Evolutionary conservation across 2,888 invertebrate species (phyloP).

Genomic region (Spodoptera littoralis): DNA sequence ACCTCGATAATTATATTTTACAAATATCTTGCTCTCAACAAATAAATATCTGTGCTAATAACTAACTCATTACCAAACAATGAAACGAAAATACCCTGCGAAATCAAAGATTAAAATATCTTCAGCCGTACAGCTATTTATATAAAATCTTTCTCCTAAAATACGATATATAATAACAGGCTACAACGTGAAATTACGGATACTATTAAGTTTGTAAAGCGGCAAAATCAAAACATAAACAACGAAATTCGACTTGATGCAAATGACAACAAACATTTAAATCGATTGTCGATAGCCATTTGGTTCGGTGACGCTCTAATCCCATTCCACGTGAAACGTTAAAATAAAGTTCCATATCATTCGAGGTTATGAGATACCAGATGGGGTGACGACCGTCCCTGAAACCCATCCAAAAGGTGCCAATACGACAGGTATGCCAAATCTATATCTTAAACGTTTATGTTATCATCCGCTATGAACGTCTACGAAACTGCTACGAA

Average conservation of each 20-base stretch:
- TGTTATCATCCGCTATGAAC: slow-evolving; percentile 72
- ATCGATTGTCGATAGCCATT: slow-evolving; percentile 50
- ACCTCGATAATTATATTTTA: too few species aligned
- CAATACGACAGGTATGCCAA: slow-evolving; percentile 69
- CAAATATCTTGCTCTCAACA: too few species aligned
- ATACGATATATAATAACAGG: not conserved
- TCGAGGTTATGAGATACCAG: slow-evolving; percentile 70
- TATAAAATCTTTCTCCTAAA: too few species aligned
- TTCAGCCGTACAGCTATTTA: too few species aligned
- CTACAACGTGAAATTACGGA: not conserved
- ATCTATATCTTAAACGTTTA: slow-evolving; percentile 70
- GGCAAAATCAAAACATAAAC: slow-evolving; percentile 36
- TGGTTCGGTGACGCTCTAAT: slow-evolving; percentile 36
- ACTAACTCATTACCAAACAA: too few species aligned
- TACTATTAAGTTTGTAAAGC: not conserved
- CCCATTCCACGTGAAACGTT: slow-evolving; percentile 67
- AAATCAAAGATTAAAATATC: too few species aligned
- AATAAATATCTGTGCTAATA: too few species aligned
- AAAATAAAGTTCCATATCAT: slow-evolving; percentile 74
- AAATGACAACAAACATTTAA: slow-evolving; percentile 51
- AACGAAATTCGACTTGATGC: slow-evolving; percentile 28
- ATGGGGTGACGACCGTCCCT: slow-evolving; percentile 78
- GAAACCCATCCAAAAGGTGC: slow-evolving; percentile 68
- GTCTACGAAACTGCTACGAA: slow-evolving; percentile 74
- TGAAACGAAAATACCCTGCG: too few species aligned